Conservation (phyloP, 1,140 invertebrate genomes). For the Cotesia vestalis region DNA sequence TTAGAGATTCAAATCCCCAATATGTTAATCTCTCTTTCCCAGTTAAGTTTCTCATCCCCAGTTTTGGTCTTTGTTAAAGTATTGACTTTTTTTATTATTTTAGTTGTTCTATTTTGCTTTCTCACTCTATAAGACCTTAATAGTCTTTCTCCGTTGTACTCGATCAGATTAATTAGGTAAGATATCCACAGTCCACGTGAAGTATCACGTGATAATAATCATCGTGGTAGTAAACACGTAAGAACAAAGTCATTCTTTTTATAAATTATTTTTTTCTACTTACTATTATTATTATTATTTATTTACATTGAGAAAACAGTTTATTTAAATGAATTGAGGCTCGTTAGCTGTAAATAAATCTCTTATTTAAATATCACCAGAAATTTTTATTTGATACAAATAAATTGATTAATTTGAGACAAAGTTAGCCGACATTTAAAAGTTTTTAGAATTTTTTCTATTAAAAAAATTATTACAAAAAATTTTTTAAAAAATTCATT, state of each 20-base stretch:
- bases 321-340: no score
- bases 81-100: neutral
- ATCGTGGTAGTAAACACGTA: conserved; percentile 37
- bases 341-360: no score
- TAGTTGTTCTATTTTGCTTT: neutral
- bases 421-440: no score
- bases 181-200: conserved; percentile 39
- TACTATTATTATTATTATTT: neutral
- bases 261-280: conserved; percentile 12
- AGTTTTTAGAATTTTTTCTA: no score
- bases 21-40: no score
- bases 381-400: no score
- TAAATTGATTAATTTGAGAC: no score
- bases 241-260: conserved; percentile 36
- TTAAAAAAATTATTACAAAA: no score
- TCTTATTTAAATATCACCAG: no score
- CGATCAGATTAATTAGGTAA: conserved; percentile 39
- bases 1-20: conserved; percentile 3
- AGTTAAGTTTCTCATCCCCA: neutral
- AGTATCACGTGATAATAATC: conserved; percentile 40
- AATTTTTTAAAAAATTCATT: no score
- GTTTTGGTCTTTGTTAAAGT: conserved; percentile 8
- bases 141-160: conserved; percentile 7
- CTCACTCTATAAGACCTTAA: conserved; percentile 9
- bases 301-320: no score